These are phyloP conservation scores for Hemichromis elongatus DNA, from an alignment of 2,113 vertebrate species.

Conservation along the genomic window DNA sequence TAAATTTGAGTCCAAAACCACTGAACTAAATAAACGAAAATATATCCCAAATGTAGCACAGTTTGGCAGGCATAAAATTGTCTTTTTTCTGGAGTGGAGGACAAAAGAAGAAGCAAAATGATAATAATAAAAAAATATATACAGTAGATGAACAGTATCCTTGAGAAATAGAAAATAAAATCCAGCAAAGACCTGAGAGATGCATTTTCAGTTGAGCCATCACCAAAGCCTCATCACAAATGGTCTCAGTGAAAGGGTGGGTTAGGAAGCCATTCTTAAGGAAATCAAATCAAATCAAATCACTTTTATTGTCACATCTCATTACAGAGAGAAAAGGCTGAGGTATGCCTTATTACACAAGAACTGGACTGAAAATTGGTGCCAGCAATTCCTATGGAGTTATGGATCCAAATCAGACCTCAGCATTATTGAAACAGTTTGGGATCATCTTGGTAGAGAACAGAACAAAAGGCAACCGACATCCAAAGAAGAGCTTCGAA, in stretches of 20 bases:
- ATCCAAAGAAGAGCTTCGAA: not conserved
- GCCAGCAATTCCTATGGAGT: not conserved
- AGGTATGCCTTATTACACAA: not conserved
- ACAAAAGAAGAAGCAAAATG: not conserved
- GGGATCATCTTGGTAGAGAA: not conserved
- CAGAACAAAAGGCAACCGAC: not conserved
- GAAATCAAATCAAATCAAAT: too few species aligned
- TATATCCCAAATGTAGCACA: not conserved
- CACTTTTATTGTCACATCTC: too few species aligned
- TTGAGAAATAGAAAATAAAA: not conserved
- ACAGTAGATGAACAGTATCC: not conserved
- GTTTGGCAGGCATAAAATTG: not conserved
- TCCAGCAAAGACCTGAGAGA: not conserved
- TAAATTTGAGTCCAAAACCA: not conserved
- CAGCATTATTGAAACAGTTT: not conserved
- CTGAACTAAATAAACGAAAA: not conserved
- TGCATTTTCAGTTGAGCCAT: not conserved
- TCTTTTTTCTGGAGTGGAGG: not conserved
- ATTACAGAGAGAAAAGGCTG: too few species aligned
- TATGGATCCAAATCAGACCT: not conserved
- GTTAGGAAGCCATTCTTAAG: too few species aligned
- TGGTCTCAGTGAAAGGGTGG: not conserved
- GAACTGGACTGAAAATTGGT: not conserved
- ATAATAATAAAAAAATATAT: not conserved
- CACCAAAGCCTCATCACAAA: not conserved